Conservation (phyloP, 2,888 invertebrate species). For the Drosophila borborema region DNA sequence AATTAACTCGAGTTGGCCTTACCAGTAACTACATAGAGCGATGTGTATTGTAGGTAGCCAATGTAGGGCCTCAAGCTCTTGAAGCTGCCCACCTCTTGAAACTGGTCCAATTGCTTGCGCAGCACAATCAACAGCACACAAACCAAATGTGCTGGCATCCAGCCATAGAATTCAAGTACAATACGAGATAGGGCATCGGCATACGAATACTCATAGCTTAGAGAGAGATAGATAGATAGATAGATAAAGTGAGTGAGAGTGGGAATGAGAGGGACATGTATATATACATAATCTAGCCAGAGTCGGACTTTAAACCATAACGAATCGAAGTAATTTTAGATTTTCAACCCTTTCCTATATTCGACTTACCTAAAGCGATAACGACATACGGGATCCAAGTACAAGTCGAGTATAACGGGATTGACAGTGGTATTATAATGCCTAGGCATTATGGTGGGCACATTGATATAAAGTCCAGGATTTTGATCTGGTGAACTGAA, state of each 20-base stretch:
- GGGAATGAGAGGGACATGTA: not conserved
- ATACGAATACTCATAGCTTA: slow-evolving; percentile 86
- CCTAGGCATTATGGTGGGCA: slow-evolving; percentile 87
- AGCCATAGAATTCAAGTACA: slow-evolving; percentile 88
- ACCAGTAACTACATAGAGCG: slow-evolving; percentile 84
- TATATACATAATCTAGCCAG: not conserved
- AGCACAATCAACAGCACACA: slow-evolving; percentile 88
- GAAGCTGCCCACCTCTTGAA: slow-evolving; percentile 79
- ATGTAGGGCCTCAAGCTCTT: slow-evolving; percentile 87
- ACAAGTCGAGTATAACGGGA: slow-evolving; percentile 87
- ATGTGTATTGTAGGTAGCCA: slow-evolving; percentile 87
- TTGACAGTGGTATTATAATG: slow-evolving; percentile 83
- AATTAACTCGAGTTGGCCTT: slow-evolving; percentile 63
- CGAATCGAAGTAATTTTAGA: not conserved
- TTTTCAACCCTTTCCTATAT: not conserved
- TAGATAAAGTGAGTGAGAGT: not conserved
- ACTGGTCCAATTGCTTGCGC: slow-evolving; percentile 86
- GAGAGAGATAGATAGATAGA: not conserved
- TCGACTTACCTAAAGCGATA: slow-evolving; percentile 88
- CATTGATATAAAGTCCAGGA: slow-evolving; percentile 86
- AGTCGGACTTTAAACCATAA: not conserved
- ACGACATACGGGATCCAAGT: slow-evolving; percentile 90
- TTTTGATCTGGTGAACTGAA: slow-evolving; percentile 59
- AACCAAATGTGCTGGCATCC: slow-evolving; percentile 89
- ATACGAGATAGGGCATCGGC: slow-evolving; percentile 88